Conservation (phyloP, 2,113 vertebrate species). For the Elephas maximus region DNA sequence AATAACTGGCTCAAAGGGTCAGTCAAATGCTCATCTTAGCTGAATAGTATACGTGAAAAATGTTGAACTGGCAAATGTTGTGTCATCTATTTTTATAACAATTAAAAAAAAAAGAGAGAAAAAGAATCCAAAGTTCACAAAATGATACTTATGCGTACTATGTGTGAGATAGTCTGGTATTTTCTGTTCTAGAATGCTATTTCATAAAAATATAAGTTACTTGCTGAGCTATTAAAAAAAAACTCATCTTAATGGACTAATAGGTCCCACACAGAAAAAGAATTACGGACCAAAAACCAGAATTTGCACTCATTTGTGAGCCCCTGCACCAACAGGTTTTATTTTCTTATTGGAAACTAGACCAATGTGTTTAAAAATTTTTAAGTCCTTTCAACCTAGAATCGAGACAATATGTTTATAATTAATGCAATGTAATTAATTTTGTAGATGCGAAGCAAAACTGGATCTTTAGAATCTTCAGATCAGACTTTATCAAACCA, state of each 20-base stretch:
- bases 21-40: neutral
- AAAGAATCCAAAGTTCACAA: neutral
- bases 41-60: neutral
- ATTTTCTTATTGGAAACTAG: neutral
- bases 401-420: neutral
- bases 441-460: neutral
- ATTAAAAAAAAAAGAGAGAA: neutral
- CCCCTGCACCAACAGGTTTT: neutral
- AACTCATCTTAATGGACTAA: neutral
- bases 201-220: neutral
- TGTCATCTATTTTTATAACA: neutral
- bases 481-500: neutral
- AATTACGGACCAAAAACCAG: neutral
- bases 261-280: neutral
- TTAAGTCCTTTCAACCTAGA: neutral
- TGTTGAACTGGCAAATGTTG: neutral
- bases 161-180: neutral
- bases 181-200: neutral
- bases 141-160: neutral
- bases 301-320: neutral
- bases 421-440: slow-evolving; percentile 21
- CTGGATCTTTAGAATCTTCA: neutral
- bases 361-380: slow-evolving; percentile 41
- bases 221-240: neutral
- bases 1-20: neutral